Base-by-base conservation (phyloP, 2,113 vertebrate genomes). In the Acanthochromis polyacanthus region DNA sequence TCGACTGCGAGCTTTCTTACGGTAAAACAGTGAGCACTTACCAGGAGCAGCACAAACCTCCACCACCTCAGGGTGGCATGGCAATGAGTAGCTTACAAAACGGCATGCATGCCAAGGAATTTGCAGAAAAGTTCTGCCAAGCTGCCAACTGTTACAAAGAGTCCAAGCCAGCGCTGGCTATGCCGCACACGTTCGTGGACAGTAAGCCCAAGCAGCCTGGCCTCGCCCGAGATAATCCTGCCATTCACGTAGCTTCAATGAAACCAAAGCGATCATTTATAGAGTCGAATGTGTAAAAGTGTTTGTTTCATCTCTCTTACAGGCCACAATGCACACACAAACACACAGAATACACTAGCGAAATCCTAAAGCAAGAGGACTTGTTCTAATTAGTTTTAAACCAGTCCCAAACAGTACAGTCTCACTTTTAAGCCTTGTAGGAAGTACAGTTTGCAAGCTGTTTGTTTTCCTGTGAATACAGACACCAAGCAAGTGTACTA, bases 221-320 rank as follows among this genome's bases (percentile, higher is more conserved):
- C 22, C 58, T 91, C n/a, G 52, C 40, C 61, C 94, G 91, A 79
- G 98, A 99, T 25, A 82, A 94, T 81, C 95, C 95, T 28, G 88
- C 94, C 73, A 90, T 96, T 70, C 96, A 96, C 0, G 81, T 94
- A 84, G 80, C 95, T 4, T 85, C 95, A 1, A 93, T 96, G 58
- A 99, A 99, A 95, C 97, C 97, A 97, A 99, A 99, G 96, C 96
- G 96, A 70, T 98, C 98, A 0, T 99, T 98, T 93, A 96, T 99
- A 78, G 98, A 99, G 89, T 99, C 98, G 0, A 99, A 99, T 12
- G 98, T 99, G 36, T 99, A 93, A 79, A 67, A 73, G 57, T 22
- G 1, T 59, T 7, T 23, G 43, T 72, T 83, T 65, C 59, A 43
- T 75, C 78, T 53, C 72, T 46, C 73, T 12, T 56, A 63, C 57